A percentile compares a stretch with the other conserved stretches of the same genome.
Conservation (phyloP, 2,797 vertebrate genomes). For the Pseudochaenichthys georgianus region DNA sequence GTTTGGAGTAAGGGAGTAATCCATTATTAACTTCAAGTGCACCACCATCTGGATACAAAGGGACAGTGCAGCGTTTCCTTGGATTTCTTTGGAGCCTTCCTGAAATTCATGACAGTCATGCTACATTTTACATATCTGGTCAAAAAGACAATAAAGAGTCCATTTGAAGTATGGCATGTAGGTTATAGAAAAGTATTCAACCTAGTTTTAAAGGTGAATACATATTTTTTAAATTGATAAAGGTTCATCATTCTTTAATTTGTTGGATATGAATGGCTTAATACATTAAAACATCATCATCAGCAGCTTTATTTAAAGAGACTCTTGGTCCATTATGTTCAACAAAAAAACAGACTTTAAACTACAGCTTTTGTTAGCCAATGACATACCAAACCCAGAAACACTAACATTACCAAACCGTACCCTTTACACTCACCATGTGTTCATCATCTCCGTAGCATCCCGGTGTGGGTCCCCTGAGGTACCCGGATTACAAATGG, state of each 20-base stretch:
- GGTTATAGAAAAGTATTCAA: background rate
- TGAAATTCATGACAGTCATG: background rate
- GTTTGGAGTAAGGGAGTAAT: slow-evolving; percentile 32
- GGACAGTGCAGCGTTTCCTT: slow-evolving; percentile 43
- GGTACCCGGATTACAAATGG: slow-evolving; percentile 65
- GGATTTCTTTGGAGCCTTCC: background rate
- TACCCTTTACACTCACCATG: slow-evolving; percentile 72
- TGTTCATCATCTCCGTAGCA: slow-evolving; percentile 72
- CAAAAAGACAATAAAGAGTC: slow-evolving; percentile 1
- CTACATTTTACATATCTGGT: slow-evolving; percentile 9
- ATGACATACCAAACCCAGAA: slow-evolving; percentile 4
- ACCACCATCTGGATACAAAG: slow-evolving; percentile 67
- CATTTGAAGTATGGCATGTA: background rate
- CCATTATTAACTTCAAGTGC: slow-evolving; percentile 48
- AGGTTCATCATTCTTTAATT: background rate
- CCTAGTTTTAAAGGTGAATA: background rate
- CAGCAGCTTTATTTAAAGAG: too few relatives aligned
- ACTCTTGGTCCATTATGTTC: too few relatives aligned
- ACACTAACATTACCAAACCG: slow-evolving; percentile 23
- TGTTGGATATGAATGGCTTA: background rate
- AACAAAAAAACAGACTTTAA: background rate
- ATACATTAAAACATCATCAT: background rate
- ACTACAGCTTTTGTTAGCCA: background rate
- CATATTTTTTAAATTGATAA: background rate
- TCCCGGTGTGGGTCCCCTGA: slow-evolving; percentile 57